Percentiles rank a stretch among this genome's conserved stretches.
These are phyloP conservation scores for Philaenus spumarius DNA, from an alignment of 1,140 invertebrate species.

Conservation along the genomic window DNA sequence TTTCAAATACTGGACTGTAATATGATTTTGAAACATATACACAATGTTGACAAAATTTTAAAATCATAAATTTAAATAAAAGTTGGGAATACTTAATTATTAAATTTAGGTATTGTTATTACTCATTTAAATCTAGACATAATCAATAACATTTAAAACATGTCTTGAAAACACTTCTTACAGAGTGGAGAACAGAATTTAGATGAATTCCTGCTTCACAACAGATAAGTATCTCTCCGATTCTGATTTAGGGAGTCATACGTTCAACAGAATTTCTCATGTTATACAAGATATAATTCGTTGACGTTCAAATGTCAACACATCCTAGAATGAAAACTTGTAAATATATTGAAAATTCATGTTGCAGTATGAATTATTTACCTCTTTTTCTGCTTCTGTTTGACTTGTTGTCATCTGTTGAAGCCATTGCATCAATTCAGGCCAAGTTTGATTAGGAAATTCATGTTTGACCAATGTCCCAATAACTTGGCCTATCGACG, in stretches of 20 bases:
- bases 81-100: no score
- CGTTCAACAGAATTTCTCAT: background rate
- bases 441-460: constrained; percentile 56
- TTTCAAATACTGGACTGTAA: no score
- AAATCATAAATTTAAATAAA: no score
- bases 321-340: background rate
- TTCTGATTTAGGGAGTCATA: constrained; percentile 12
- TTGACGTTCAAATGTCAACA: background rate
- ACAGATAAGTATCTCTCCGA: background rate
- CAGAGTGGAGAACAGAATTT: no score
- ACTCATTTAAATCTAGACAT: no score
- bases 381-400: constrained; percentile 50
- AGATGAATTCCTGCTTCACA: background rate
- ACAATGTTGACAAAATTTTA: no score
- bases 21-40: no score
- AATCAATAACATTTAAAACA: no score
- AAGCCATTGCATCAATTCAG: constrained; percentile 61
- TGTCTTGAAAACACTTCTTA: no score
- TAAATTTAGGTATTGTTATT: no score
- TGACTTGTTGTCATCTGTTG: constrained; percentile 48
- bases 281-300: background rate
- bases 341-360: background rate
- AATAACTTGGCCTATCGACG: constrained; percentile 55
- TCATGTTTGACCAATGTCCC: constrained; percentile 66
- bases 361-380: constrained; percentile 38